phyloP scores from a whole-genome alignment of 2,113 vertebrate species.

The Spea bombifrons region DNA sequence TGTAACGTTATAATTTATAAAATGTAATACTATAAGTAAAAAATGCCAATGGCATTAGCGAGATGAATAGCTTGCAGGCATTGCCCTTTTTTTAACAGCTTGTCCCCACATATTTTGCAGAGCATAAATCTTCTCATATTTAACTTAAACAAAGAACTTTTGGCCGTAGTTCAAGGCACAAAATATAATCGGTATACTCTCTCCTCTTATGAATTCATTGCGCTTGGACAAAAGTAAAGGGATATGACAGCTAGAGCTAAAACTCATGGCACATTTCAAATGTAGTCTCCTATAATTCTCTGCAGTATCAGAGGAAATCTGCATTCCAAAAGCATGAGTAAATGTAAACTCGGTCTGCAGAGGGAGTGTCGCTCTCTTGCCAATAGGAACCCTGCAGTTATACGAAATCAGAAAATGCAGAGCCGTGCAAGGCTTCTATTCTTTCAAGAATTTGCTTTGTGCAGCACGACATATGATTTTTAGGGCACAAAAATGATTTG shows the following conservation, averaged over 20 bases:
- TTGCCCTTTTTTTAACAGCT: slow-evolving; percentile 11
- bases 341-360: slow-evolving; percentile 15
- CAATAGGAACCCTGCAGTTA: slow-evolving; percentile 17
- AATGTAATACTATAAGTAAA: too few species aligned
- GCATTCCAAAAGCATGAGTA: slow-evolving; percentile 39
- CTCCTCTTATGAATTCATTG: background rate
- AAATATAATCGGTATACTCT: slow-evolving; percentile 1
- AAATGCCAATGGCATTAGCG: too few species aligned
- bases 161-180: slow-evolving; percentile 6
- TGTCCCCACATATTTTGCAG: slow-evolving; percentile 6
- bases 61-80: background rate
- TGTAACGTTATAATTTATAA: too few species aligned
- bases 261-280: slow-evolving; percentile 18
- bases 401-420: slow-evolving; percentile 17
- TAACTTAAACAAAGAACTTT: slow-evolving; percentile 1
- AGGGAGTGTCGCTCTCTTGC: slow-evolving; percentile 15
- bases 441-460: background rate
- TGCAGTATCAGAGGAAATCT: slow-evolving; percentile 22
- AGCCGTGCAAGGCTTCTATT: background rate
- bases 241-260: slow-evolving; percentile 3
- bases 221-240: slow-evolving; percentile 5
- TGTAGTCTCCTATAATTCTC: slow-evolving; percentile 11
- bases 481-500: background rate
- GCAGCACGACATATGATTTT: background rate
- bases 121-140: background rate